Evolutionary conservation across 2,797 vertebrate genomes (phyloP).

Genomic region (Erithacus rubecula): DNA sequence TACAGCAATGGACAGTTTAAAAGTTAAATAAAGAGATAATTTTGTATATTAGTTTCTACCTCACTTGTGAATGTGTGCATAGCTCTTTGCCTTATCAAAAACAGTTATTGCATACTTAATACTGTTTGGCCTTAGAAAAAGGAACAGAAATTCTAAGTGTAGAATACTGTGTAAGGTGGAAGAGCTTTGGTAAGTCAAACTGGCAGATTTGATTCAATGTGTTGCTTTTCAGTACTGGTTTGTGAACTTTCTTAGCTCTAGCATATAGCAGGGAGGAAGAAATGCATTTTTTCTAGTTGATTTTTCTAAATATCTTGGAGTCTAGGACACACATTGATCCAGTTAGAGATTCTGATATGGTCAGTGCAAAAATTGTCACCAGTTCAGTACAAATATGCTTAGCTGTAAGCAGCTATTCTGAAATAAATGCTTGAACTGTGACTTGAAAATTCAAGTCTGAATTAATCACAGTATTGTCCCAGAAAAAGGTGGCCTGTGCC

Average conservation of each 20-base stretch:
- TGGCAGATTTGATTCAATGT: background rate
- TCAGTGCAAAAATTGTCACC: background rate
- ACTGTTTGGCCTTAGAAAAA: background rate
- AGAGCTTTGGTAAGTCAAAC: background rate
- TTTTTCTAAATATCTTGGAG: conserved; percentile 1
- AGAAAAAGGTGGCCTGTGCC: background rate
- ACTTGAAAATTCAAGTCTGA: conserved; percentile 28
- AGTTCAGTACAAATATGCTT: background rate
- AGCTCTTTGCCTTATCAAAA: background rate
- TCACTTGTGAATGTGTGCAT: background rate
- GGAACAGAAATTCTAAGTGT: background rate
- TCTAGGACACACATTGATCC: background rate
- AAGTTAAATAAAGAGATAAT: background rate
- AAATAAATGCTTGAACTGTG: background rate
- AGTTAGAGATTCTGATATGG: background rate
- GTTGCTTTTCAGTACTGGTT: background rate
- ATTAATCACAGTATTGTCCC: background rate
- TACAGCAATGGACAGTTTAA: background rate
- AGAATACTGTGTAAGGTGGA: background rate
- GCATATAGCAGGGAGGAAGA: background rate
- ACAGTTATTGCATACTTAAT: background rate
- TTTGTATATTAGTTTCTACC: background rate
- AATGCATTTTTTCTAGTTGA: background rate
- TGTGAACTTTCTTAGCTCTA: background rate
- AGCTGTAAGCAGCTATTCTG: background rate